phyloP scores from a whole-genome alignment of 2,113 vertebrate genomes.

The Fregata magnificens region DNA sequence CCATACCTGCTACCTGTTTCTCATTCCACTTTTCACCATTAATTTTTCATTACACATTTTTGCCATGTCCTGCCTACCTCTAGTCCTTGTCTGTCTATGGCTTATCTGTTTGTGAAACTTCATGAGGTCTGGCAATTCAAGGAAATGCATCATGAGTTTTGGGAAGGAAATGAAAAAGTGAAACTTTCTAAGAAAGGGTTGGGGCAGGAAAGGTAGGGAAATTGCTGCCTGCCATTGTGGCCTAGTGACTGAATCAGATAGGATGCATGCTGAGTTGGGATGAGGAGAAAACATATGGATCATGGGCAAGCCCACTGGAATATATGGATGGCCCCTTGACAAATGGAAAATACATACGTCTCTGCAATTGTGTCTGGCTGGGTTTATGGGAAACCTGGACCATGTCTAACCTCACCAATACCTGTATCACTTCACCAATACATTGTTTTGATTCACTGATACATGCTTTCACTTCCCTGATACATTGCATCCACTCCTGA shows the following conservation, averaged over 20 bases:
- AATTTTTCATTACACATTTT: not conserved
- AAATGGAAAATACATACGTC: not conserved
- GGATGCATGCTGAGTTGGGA: not conserved
- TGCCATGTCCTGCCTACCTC: not conserved
- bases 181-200: not conserved
- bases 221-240: not conserved
- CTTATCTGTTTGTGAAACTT: not conserved
- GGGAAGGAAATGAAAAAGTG: not conserved
- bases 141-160: not conserved
- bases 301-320: not conserved
- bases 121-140: not conserved
- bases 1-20: not conserved
- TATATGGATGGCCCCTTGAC: no score
- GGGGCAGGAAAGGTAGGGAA: not conserved
- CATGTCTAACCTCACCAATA: not conserved
- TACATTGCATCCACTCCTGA: not conserved
- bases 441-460: not conserved
- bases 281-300: not conserved
- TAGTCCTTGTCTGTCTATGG: not conserved
- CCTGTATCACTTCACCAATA: not conserved
- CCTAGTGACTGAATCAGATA: not conserved
- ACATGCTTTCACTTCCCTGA: not conserved
- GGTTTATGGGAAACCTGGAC: not conserved
- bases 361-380: rapidly evolving
- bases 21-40: not conserved